Percentiles rank a stretch among this genome's conserved stretches.
Conservation (phyloP, 2,888 invertebrate species). For the Sminthurides aquaticus region DNA sequence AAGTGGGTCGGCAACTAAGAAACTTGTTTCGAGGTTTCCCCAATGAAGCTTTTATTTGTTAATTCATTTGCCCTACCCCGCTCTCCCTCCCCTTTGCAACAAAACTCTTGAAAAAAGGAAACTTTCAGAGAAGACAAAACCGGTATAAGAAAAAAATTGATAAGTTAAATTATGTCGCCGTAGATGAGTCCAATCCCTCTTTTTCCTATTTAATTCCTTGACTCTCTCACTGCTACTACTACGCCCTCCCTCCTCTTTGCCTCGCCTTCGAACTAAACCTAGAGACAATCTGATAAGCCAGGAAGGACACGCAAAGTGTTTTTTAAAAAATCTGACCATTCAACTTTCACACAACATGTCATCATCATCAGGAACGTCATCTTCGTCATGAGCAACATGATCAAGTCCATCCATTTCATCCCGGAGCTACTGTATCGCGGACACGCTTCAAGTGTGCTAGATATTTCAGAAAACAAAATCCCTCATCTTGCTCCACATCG, state of each 20-base stretch:
- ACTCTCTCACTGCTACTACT: background rate
- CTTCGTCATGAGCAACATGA: background rate
- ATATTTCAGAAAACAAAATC: too few relatives aligned
- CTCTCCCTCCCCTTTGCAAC: background rate
- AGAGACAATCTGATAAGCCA: too few relatives aligned
- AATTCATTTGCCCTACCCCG: background rate
- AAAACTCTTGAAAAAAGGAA: background rate
- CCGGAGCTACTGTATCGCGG: too few relatives aligned
- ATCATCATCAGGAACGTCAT: background rate
- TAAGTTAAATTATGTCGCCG: slow-evolving; percentile 3
- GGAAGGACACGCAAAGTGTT: too few relatives aligned
- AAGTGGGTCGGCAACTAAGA: slow-evolving; percentile 43
- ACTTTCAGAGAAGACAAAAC: background rate
- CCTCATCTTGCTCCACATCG: background rate
- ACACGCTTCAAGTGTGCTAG: too few relatives aligned
- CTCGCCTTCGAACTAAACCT: too few relatives aligned
- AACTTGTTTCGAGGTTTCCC: background rate
- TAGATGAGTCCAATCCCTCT: slow-evolving; percentile 1
- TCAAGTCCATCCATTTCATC: background rate
- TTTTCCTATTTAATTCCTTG: background rate
- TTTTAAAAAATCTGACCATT: background rate
- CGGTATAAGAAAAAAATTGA: slow-evolving; percentile 1
- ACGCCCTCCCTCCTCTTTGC: background rate
- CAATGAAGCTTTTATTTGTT: background rate
- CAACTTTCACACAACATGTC: background rate